Base-by-base conservation (phyloP, 2,797 vertebrate species). In the Xenopus petersii region DNA sequence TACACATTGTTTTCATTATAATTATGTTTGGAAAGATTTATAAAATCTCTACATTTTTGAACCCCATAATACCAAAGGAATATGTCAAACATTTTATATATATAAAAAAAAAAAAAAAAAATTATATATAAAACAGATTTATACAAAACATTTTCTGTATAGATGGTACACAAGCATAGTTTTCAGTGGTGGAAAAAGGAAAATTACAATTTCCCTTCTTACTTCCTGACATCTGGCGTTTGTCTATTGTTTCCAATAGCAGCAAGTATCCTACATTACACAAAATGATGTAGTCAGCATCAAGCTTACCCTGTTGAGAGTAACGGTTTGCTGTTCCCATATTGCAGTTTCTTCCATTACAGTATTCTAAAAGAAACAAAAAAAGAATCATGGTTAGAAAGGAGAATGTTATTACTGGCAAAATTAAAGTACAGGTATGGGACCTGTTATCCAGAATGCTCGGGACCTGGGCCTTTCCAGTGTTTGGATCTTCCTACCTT, bases 261-360 rank as follows among this genome's bases (percentile, higher is more conserved):
- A 61, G 64, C 64, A 84, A 79, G 85, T 82, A 89, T 87, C 89
- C 88, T 91, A 88, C 88, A 11, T 88, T 87, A 83, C 68, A 80
- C 79, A 79, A 64, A 84, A 80, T 84, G 74, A 79, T 82, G 75
- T 79, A 67, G 87, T 61, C 81, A 64, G 72, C 77, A 67, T 75
- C 56, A 64, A 81, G 90, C 95, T 89, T 84, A 99, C 98, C 92
- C 96, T 97, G 92, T 98, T 96, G 92, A 98, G 96, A 68, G 95
- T 98, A 87, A 99, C 96, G 33, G 96, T 99, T 87, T 99, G 96
- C 84, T 99, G 96, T 89, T 99, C 97, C 97, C 97, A 99, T 92
- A 98, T 99, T 77, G 97, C 95, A 0, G 97, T 98, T 92, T 99
- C 97, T 93, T 99, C 97, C 97, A 99, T 98, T 74, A 94, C 89